A percentile compares a stretch with the other conserved stretches of the same genome.
These are phyloP conservation scores for Esox niger DNA, from an alignment of 2,113 vertebrate genomes.

Conservation along the genomic window DNA sequence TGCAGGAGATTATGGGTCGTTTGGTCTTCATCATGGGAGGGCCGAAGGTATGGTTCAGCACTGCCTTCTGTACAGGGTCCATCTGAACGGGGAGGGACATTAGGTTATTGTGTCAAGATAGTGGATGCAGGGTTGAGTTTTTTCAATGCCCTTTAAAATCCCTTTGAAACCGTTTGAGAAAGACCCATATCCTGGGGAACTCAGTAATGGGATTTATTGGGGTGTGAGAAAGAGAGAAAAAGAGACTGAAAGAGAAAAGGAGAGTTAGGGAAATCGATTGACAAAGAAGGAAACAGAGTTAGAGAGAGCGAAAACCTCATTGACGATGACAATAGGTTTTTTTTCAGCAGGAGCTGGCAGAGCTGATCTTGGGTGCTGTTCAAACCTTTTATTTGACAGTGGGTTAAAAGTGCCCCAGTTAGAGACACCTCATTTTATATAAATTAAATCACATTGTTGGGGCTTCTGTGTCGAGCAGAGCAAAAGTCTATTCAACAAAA, in stretches of 20 bases:
- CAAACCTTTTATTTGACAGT: constrained; percentile 45
- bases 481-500: neutral
- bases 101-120: neutral
- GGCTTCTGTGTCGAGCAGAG: constrained; percentile 1
- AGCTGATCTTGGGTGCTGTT: constrained; percentile 41
- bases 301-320: constrained; percentile 34
- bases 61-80: constrained; percentile 85
- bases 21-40: constrained; percentile 80
- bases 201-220: constrained; percentile 18
- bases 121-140: neutral
- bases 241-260: constrained; percentile 4
- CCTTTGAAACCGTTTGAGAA: neutral
- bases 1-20: constrained; percentile 84
- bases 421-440: constrained; percentile 31
- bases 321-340: constrained; percentile 48
- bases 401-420: constrained; percentile 41
- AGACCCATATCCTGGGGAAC: neutral
- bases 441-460: constrained; percentile 21
- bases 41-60: constrained; percentile 83
- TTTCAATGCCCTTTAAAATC: too few relatives aligned
- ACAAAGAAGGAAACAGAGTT: constrained; percentile 19
- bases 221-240: constrained; percentile 42
- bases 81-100: constrained; percentile 69
- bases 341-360: constrained; percentile 31
- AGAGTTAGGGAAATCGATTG: neutral